phyloP scores from a whole-genome alignment of 1,140 invertebrate species.

The Megalonaias nervosa region DNA sequence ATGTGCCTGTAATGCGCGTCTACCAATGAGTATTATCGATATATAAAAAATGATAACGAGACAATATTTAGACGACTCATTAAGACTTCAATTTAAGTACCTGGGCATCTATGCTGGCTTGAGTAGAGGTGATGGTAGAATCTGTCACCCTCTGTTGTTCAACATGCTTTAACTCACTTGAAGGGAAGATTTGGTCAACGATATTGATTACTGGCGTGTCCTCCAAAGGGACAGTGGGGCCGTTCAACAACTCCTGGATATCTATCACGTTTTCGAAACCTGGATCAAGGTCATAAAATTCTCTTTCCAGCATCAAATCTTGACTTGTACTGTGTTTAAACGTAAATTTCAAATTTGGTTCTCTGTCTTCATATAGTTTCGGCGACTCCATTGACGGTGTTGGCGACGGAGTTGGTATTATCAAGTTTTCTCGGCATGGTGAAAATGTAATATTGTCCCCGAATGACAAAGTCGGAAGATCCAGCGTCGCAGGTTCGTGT shows the following conservation, averaged over 20 bases:
- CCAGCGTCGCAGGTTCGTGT: conserved; percentile 20
- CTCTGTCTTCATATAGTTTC: conserved; percentile 40
- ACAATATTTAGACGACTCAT: too few species aligned
- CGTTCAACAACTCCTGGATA: conserved; percentile 40
- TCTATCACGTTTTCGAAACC: conserved; percentile 46
- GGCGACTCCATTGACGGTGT: conserved; percentile 36
- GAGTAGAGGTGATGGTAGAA: too few species aligned
- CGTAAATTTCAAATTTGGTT: conserved; percentile 7
- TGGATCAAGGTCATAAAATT: conserved; percentile 40
- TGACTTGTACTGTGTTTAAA: neutral
- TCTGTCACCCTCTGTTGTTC: neutral
- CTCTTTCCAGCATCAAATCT: conserved; percentile 8
- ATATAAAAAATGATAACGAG: too few species aligned
- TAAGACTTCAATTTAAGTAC: too few species aligned
- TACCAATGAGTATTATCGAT: too few species aligned
- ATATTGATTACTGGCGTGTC: conserved; percentile 23
- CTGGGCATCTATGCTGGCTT: too few species aligned
- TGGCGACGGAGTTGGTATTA: conserved; percentile 15
- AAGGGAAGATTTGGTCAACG: conserved; percentile 24
- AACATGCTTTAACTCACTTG: conserved; percentile 25
- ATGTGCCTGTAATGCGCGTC: too few species aligned
- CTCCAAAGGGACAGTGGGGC: conserved; percentile 26
- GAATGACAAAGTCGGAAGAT: conserved; percentile 31
- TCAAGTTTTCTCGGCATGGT: conserved; percentile 48
- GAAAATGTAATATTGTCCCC: conserved; percentile 34